These are phyloP conservation scores for Stenchaetothrips biformis DNA, from an alignment of 2,888 invertebrate species.

Conservation along the genomic window DNA sequence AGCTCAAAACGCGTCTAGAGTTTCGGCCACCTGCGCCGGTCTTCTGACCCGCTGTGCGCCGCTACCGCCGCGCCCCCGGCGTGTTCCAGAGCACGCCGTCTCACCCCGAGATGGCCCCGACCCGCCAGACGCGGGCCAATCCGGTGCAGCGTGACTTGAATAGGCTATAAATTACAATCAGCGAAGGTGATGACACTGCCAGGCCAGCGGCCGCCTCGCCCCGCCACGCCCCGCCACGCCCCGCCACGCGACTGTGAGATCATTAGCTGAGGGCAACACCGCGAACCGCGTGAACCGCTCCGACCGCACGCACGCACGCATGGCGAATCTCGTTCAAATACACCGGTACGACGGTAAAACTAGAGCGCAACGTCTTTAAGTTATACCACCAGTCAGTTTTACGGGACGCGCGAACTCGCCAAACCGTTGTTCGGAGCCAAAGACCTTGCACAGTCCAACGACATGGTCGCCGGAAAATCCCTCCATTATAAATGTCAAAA, in stretches of 20 bases:
- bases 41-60: no score
- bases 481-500: no score
- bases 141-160: constrained; percentile 22
- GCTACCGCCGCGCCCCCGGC: not conserved
- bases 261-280: not conserved
- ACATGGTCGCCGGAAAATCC: no score
- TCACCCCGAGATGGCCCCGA: not conserved
- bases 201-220: not conserved
- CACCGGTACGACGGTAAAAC: no score
- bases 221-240: no score
- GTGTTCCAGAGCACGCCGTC: not conserved
- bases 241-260: not conserved
- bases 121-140: not conserved
- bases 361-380: no score
- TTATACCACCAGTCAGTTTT: no score
- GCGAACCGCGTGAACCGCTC: not conserved
- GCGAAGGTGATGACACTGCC: constrained; percentile 8
- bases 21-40: not conserved
- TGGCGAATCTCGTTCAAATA: no score
- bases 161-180: constrained; percentile 25
- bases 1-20: no score
- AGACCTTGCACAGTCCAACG: no score
- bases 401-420: no score
- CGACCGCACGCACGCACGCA: not conserved
- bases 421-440: no score